Evolutionary conservation across 2,888 invertebrate species (phyloP).

Genomic region (Allophyes oxyacanthae): DNA sequence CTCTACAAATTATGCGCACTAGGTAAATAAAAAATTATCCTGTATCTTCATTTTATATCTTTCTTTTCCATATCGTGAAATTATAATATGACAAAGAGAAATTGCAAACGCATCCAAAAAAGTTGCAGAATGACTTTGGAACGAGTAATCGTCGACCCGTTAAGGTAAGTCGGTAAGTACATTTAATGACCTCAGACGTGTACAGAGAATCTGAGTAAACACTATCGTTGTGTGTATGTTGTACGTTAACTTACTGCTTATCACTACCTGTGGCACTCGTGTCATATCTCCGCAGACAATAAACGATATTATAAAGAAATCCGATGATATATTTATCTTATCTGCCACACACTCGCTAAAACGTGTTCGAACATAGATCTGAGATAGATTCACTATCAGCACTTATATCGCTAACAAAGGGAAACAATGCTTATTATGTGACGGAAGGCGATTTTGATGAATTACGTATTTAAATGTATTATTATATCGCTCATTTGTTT

Average conservation of each 20-base stretch:
- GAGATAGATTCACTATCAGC: conserved; percentile 38
- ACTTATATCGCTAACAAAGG: conserved; percentile 21
- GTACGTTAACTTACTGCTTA: conserved; percentile 16
- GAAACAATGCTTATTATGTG: conserved; percentile 7
- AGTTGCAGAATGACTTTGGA: conserved; percentile 12
- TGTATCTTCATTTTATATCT: no score
- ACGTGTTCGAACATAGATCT: conserved; percentile 43
- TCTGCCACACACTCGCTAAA: conserved; percentile 41
- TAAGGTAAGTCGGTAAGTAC: conserved; percentile 13
- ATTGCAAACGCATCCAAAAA: no score
- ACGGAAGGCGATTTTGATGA: conserved; percentile 11
- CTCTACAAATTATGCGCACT: no score
- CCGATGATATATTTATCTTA: conserved; percentile 51
- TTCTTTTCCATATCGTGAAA: no score
- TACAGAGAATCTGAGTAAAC: conserved; percentile 30
- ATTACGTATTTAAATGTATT: background rate
- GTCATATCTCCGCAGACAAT: conserved; percentile 50
- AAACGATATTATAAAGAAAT: conserved; percentile 52
- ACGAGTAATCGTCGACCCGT: conserved; percentile 5
- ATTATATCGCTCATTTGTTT: no score
- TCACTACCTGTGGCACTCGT: conserved; percentile 32
- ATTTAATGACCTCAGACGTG: conserved; percentile 36
- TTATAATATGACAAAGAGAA: no score
- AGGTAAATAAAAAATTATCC: no score
- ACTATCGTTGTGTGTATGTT: conserved; percentile 7